A percentile compares a stretch with the other conserved stretches of the same genome.
These are phyloP conservation scores for Takifugu bimaculatus DNA, from an alignment of 2,113 vertebrate genomes.

Conservation along the genomic window DNA sequence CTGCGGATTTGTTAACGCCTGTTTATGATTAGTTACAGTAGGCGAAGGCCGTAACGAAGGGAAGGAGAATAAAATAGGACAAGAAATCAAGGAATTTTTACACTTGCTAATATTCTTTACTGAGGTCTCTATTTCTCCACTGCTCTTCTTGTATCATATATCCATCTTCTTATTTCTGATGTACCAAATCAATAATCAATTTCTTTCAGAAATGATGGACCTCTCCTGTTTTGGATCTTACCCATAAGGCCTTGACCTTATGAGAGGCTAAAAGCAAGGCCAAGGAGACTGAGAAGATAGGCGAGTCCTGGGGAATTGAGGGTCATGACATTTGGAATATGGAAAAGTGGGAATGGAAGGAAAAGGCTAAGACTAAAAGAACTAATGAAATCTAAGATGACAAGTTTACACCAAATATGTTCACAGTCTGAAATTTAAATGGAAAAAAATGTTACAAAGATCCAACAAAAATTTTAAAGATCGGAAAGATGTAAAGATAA, in stretches of 20 bases:
- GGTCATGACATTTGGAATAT: constrained; percentile 42
- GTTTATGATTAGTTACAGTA: background rate
- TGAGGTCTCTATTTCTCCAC: constrained; percentile 21
- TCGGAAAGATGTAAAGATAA: constrained; percentile 1
- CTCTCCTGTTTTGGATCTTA: constrained; percentile 34
- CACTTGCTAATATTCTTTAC: constrained; percentile 58
- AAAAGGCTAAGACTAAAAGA: background rate
- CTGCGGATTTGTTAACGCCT: too few species aligned
- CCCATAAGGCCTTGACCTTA: constrained; percentile 44
- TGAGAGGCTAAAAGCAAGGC: constrained; percentile 45
- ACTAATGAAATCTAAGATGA: background rate
- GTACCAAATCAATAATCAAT: constrained; percentile 68
- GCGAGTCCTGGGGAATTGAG: constrained; percentile 34
- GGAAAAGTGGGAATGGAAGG: constrained; percentile 9
- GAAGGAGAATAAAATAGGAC: background rate
- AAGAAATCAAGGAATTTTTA: constrained; percentile 3
- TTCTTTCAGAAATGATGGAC: constrained; percentile 54
- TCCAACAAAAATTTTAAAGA: constrained; percentile 8
- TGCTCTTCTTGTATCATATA: background rate
- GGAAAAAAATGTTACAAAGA: constrained; percentile 10
- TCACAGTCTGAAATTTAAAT: constrained; percentile 32
- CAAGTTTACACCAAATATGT: background rate
- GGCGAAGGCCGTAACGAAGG: background rate
- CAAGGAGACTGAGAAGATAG: constrained; percentile 41
- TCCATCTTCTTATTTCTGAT: constrained; percentile 41